Percentiles rank a stretch among this genome's conserved stretches.
Conservation (phyloP, 2,113 vertebrate species). For the Oreamnos americanus region DNA sequence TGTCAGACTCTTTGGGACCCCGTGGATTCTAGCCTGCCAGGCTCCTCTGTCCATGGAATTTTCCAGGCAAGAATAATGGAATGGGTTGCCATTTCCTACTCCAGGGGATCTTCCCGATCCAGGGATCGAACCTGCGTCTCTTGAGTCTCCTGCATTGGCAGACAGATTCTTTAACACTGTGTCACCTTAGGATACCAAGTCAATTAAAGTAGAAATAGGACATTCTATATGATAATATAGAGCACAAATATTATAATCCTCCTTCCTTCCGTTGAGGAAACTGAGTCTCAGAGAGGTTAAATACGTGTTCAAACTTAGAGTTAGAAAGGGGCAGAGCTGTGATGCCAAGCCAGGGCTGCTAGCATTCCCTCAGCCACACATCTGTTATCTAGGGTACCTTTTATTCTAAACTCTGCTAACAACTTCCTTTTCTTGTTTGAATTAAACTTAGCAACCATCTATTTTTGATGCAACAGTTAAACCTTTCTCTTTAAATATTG, state of each 20-base stretch:
- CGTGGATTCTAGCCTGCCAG: background rate
- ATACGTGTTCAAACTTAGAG: background rate
- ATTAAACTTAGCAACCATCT: background rate
- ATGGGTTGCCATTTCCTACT: background rate
- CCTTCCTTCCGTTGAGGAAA: background rate
- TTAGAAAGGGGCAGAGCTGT: background rate
- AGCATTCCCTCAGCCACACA: accelerated
- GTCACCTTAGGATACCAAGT: background rate
- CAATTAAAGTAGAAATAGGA: background rate
- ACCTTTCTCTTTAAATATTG: background rate
- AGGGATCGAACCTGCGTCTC: background rate
- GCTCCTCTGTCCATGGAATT: background rate
- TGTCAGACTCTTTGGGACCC: background rate
- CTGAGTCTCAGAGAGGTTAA: background rate
- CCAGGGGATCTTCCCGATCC: background rate
- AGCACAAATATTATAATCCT: background rate
- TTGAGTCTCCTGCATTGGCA: background rate
- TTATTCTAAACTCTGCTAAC: background rate
- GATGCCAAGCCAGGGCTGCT: background rate
- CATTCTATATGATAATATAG: background rate
- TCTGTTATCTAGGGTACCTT: background rate
- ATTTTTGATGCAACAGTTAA: background rate
- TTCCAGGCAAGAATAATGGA: background rate
- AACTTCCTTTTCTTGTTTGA: background rate
- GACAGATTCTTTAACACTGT: background rate